A percentile compares a stretch with the other conserved stretches of the same genome.
Conservation (phyloP, 1,140 invertebrate species). For the Drosophila tropicalis region DNA sequence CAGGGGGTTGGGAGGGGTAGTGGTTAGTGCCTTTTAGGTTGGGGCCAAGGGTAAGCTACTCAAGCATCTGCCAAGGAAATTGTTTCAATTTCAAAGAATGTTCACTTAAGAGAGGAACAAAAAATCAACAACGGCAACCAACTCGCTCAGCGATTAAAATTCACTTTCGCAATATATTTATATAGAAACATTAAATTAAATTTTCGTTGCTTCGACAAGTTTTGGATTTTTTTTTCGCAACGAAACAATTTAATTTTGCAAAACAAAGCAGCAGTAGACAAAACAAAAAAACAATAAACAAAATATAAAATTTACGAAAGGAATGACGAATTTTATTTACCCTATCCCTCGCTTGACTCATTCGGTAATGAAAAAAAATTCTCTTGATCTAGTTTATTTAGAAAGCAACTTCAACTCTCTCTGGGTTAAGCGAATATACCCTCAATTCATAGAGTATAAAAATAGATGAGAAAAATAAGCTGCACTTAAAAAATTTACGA, state of each 20-base stretch:
- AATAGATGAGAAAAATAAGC: conserved; percentile 62
- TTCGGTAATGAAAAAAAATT: too few relatives aligned
- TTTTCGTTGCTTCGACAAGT: conserved; percentile 73
- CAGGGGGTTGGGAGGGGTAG: conserved; percentile 19
- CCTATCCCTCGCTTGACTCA: not conserved
- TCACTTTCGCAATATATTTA: conserved; percentile 81
- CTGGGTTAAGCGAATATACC: not conserved
- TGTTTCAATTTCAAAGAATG: conserved; percentile 76
- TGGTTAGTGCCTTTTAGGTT: not conserved
- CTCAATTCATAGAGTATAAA: conserved; percentile 16
- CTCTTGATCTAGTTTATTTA: too few relatives aligned
- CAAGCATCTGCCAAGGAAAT: conserved; percentile 71
- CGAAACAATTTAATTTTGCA: conserved; percentile 77
- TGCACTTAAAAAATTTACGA: conserved; percentile 79
- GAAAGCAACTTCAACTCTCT: too few relatives aligned
- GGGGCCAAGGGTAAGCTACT: conserved; percentile 28
- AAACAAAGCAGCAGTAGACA: conserved; percentile 59
- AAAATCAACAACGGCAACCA: conserved; percentile 10
- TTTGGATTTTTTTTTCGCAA: conserved; percentile 29
- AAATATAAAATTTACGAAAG: not conserved
- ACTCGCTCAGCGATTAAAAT: conserved; percentile 66
- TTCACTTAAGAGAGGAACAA: conserved; percentile 46
- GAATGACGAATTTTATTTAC: not conserved
- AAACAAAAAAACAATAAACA: conserved; percentile 20
- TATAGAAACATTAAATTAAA: conserved; percentile 76